Evolutionary conservation across 2,113 vertebrate species (phyloP), one percentile per base, ranked within the genome.

Genomic region (Erythrocebus patas): DNA sequence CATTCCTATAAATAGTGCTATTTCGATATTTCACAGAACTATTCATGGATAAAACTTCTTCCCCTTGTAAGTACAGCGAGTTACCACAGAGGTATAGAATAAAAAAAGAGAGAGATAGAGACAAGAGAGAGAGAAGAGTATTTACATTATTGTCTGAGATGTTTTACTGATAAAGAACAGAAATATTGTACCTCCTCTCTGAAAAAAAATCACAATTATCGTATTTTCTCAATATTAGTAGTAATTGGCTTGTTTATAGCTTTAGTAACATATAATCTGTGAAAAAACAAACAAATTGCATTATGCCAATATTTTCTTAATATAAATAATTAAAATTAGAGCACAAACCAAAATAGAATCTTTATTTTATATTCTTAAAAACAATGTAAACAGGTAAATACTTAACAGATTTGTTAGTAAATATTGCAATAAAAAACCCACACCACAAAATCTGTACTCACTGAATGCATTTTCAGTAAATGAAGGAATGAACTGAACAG

Each of bases 391-490:
- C 1, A 48, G 38, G 40, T 45, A 85, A 3, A 11, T 66, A 73
- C 8, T 82, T 93, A n/a, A 81, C 89, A 70, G 1, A 30, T 72
- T 30, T 61, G 16, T 72, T 86, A 80, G 32, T 88, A 92, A 96
- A 90, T 64, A 57, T 38, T 81, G 35, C 43, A 80, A 27, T 84
- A 55, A 96, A 10, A 35, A 76, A 91, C 23, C 0, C 0, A 30
- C n/a, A 59, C 8, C 50, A 68, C 70, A 43, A 75, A 81, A 66
- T 75, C 27, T 81, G 20, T 59, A 81, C 35, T 92, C 22, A 38
- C 8, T 87, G 45, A 95, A 95, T 85, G 7, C 72, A 96, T 95
- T 93, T 96, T 93, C 20, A 79, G 20, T 66, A 57, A 92, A 68
- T 52, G 38, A 95, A 87, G 43, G 43, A 91, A 78, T 52, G 11